Evolutionary conservation across 1,140 invertebrate species (phyloP), one percentile per base, ranked within the genome.

Genomic region (Lordiphosa mommai): DNA sequence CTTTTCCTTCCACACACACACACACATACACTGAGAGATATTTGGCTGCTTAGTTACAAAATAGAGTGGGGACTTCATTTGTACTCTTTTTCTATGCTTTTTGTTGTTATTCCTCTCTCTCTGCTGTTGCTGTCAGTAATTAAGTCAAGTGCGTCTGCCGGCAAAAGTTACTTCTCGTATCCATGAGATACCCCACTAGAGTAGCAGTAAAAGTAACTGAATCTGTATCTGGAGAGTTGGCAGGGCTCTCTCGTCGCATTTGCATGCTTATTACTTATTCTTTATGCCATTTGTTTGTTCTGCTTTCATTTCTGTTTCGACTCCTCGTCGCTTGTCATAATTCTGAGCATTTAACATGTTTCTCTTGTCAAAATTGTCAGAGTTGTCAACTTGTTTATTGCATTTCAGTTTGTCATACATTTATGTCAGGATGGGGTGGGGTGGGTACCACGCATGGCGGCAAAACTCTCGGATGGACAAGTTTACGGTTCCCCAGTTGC

Each of bases 321-420:
- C 50, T 64, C 59, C 51, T 46, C 51, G 69, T 67, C 61, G 50
- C 70, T 63, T 68, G 71, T 73, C 71, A 74, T 64, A 73, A 69
- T 73, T 73, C 48, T 44, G 44, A 53, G 70, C 70, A 73, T 73
- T 73, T 73, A 73, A 72, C 71, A 73, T 73, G 64, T 73, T 73
- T 74, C 64, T 73, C 71, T 73, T 73, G 59, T 74, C 71, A 72
- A 74, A 74, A 74, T 64, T 74, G 58, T 74, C 71, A 74, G 71
- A 73, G 63, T 69, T 74, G 71, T 69, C 71, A 74, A 74, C 63
- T 74, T 74, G 71, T 74, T 74, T 74, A 69, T 74, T 74, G 71
- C 71, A 74, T 74, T 74, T 74, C 49, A 64, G 63, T 70, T 70
- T 70, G 65, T 70, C 67, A 70, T 63, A 61, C 48, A 38, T 48